These are phyloP conservation scores for Eilema caniola DNA, from an alignment of 2,888 invertebrate genomes.

Conservation along the genomic window DNA sequence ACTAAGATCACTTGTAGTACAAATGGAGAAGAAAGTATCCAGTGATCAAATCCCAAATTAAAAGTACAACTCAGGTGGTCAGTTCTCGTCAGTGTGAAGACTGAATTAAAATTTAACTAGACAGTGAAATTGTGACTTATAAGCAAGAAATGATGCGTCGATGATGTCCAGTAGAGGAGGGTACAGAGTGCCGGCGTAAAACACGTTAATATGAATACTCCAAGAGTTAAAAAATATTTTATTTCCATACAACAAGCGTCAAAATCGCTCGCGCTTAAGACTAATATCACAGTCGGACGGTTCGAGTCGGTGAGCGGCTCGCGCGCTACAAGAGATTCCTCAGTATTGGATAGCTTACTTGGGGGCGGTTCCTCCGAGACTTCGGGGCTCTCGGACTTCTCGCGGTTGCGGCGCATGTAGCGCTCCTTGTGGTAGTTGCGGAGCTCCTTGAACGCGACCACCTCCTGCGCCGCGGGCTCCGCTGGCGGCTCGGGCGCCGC, in stretches of 20 bases:
- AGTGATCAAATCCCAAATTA: neutral
- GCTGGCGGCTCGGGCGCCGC: slow-evolving; percentile 47
- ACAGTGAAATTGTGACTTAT: neutral
- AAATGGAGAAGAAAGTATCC: neutral
- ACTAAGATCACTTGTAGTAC: neutral
- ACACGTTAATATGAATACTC: slow-evolving; percentile 81
- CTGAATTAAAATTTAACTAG: neutral
- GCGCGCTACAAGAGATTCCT: slow-evolving; percentile 41
- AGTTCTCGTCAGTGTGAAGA: neutral
- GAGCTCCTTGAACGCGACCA: slow-evolving; percentile 85
- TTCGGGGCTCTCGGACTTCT: slow-evolving; percentile 87
- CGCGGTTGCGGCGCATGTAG: slow-evolving; percentile 89
- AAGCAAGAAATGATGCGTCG: slow-evolving; percentile 6
- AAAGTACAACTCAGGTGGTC: neutral
- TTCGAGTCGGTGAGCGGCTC: slow-evolving; percentile 26
- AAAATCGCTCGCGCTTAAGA: slow-evolving; percentile 62
- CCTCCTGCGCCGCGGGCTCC: slow-evolving; percentile 47
- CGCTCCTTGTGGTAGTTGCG: slow-evolving; percentile 87
- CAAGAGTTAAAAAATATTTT: slow-evolving; percentile 80
- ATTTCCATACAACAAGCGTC: slow-evolving; percentile 72
- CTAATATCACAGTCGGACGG: slow-evolving; percentile 71
- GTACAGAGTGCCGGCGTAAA: slow-evolving; percentile 65
- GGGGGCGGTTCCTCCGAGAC: slow-evolving; percentile 57
- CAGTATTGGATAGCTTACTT: slow-evolving; percentile 80
- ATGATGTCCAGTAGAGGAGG: slow-evolving; percentile 61